These are phyloP conservation scores for Dicaeum eximium DNA, from an alignment of 2,113 vertebrate species.

Conservation along the genomic window DNA sequence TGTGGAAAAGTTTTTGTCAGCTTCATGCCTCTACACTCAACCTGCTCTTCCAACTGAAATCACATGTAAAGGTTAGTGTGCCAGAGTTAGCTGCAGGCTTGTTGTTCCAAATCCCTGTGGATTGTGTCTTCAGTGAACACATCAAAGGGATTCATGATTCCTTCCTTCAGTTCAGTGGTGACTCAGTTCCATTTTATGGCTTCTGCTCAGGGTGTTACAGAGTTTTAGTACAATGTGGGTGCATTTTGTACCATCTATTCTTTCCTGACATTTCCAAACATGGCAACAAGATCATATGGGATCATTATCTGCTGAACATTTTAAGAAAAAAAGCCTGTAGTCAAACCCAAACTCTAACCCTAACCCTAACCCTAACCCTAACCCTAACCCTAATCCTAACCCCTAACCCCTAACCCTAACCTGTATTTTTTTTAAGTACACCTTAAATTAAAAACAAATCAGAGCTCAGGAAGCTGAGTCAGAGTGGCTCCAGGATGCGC, in stretches of 20 bases:
- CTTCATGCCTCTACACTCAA: not conserved
- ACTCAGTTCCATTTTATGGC: not conserved
- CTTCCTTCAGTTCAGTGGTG: not conserved
- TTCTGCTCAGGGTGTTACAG: not conserved
- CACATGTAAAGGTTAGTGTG: not conserved
- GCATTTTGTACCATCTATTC: not conserved
- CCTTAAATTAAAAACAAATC: not conserved
- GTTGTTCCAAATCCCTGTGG: not conserved
- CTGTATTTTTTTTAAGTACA: not conserved
- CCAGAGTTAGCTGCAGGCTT: not conserved
- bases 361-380: too few relatives aligned
- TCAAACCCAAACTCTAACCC: too few relatives aligned
- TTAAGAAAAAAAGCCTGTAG: not conserved
- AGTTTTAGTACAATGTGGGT: not conserved
- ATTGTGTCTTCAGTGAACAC: not conserved
- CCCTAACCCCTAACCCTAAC: too few relatives aligned
- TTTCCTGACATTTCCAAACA: not conserved
- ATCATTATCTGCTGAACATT: not conserved
- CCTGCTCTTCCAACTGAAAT: not conserved
- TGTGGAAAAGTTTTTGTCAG: not conserved
- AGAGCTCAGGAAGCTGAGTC: constrained; percentile 43
- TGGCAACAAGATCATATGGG: not conserved
- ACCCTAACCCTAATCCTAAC: too few relatives aligned
- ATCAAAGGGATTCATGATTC: not conserved
- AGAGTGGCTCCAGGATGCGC: not conserved